Percentiles rank a stretch among this genome's conserved stretches.
Evolutionary conservation across 2,888 invertebrate species (phyloP).

Genomic region (Disparrhopalites patrizii): DNA sequence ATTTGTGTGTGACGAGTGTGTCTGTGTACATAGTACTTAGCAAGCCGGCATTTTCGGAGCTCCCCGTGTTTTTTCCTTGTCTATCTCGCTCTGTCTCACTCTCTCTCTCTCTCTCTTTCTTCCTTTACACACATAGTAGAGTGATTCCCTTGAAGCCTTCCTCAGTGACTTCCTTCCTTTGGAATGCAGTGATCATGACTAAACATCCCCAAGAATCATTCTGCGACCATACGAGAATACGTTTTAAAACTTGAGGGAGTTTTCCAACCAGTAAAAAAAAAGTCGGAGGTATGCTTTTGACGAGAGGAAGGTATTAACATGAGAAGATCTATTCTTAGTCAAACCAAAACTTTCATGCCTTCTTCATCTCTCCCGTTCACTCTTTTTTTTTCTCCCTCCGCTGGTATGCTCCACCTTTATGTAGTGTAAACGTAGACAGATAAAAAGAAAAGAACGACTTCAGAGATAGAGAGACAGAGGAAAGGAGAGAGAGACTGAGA

Average conservation of each 20-base stretch:
- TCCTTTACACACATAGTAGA: no score
- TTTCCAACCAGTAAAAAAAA: background rate
- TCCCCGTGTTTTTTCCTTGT: no score
- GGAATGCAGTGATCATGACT: constrained; percentile 12
- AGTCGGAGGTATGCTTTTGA: constrained; percentile 8
- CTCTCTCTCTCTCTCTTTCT: no score
- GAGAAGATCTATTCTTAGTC: constrained; percentile 23
- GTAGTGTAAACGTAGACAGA: background rate
- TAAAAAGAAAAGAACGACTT: background rate
- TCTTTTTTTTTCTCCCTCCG: no score
- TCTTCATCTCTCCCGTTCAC: constrained; percentile 16
- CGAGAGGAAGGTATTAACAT: constrained; percentile 15
- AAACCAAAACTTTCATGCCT: constrained; percentile 19
- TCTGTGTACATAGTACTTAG: no score
- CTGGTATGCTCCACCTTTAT: no score
- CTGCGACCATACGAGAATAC: background rate
- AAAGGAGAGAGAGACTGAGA: background rate
- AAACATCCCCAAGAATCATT: constrained; percentile 10
- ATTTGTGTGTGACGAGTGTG: no score
- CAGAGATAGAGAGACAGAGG: background rate
- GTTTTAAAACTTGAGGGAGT: background rate
- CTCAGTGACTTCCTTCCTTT: background rate
- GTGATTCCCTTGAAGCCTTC: no score
- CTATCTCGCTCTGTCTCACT: no score
- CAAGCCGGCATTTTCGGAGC: no score